Conservation (phyloP, 2,888 invertebrate species). For the Tetragonula carbonaria region DNA sequence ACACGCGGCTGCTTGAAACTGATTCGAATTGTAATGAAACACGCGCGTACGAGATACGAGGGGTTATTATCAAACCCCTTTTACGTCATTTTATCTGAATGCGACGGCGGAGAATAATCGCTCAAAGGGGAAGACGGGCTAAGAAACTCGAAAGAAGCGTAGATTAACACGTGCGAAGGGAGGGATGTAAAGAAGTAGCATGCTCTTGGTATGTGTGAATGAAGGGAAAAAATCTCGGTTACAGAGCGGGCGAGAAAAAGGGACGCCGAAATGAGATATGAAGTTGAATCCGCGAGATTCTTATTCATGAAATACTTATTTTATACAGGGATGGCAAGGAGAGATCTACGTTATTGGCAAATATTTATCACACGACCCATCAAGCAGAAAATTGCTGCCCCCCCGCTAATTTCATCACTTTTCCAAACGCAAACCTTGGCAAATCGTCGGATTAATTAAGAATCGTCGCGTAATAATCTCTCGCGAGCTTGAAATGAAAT, state of each 20-base stretch:
- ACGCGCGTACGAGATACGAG: not conserved
- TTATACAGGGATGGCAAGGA: not conserved
- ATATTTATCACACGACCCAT: not conserved
- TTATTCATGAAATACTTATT: constrained; percentile 29
- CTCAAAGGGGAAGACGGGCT: constrained; percentile 12
- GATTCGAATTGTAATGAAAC: not conserved
- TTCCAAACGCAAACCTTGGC: not conserved
- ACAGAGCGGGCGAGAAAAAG: constrained; percentile 24
- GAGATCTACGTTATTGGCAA: not conserved
- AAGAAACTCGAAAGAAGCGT: constrained; percentile 33
- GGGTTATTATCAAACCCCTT: not conserved
- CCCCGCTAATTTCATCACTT: not conserved
- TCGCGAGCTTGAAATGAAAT: not conserved
- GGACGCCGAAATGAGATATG: constrained; percentile 13
- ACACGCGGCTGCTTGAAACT: not conserved
- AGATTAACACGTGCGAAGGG: constrained; percentile 34
- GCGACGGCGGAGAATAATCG: constrained; percentile 11
- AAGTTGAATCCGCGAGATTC: constrained; percentile 39
- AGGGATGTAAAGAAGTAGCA: constrained; percentile 11
- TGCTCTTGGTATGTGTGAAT: not conserved
- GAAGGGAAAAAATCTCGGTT: constrained; percentile 35
- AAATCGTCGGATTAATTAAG: not conserved
- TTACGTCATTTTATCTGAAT: not conserved
- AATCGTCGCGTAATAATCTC: not conserved
- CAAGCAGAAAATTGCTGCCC: not conserved